Evolutionary conservation across 2,113 vertebrate genomes (phyloP).

Genomic region (Sula dactylatra): DNA sequence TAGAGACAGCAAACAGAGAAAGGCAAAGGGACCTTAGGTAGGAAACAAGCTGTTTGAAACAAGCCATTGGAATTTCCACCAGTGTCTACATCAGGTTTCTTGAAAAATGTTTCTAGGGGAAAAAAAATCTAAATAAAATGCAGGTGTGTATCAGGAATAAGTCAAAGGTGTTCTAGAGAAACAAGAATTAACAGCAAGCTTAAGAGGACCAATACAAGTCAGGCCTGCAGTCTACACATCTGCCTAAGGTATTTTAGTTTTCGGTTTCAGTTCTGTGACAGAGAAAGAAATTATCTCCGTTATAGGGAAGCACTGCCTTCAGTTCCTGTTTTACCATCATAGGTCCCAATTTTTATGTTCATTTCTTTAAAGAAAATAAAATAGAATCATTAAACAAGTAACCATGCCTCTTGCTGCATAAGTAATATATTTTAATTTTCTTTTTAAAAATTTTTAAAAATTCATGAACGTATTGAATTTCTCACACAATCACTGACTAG

Average conservation of each 20-base stretch:
- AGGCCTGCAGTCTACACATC: background rate
- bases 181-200: background rate
- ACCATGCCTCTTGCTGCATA: background rate
- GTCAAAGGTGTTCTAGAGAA: background rate
- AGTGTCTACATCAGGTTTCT: background rate
- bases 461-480: background rate
- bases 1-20: background rate
- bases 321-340: background rate
- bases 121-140: background rate
- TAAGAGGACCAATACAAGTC: background rate
- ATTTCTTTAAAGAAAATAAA: background rate
- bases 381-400: background rate
- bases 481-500: background rate
- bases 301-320: background rate
- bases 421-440: background rate
- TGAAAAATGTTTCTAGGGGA: background rate
- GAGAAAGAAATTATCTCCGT: background rate
- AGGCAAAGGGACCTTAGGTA: background rate
- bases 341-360: background rate
- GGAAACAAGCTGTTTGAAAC: background rate
- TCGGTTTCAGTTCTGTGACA: background rate
- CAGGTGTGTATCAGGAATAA: background rate
- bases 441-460: background rate
- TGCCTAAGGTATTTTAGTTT: background rate
- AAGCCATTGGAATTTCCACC: background rate